phyloP scores from a whole-genome alignment of 2,113 vertebrate genomes.

The Propithecus coquereli region DNA sequence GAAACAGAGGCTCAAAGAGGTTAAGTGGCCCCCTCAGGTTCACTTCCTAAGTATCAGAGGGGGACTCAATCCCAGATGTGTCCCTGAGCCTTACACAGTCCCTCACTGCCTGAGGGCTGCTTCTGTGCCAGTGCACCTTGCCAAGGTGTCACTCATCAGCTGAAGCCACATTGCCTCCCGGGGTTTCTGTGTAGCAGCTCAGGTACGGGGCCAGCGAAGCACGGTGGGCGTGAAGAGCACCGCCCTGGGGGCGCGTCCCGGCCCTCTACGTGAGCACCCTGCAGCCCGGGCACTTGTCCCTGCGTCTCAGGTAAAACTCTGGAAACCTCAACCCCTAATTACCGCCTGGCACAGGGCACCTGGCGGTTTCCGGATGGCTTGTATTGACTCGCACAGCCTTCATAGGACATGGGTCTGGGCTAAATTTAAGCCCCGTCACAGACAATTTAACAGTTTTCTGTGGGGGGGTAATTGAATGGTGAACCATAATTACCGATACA shows the following conservation, averaged over 20 bases:
- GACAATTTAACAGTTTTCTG: conserved; percentile 80
- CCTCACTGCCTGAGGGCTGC: not conserved
- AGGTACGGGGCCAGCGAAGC: not conserved
- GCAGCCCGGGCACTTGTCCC: conserved; percentile 34
- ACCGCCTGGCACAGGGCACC: conserved; percentile 66
- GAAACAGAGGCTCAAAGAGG: not conserved
- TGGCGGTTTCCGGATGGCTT: conserved; percentile 81
- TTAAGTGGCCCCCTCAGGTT: no score
- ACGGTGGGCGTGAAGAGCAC: not conserved
- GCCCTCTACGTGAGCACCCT: not conserved
- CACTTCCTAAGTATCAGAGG: not conserved
- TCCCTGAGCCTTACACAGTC: not conserved
- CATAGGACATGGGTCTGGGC: conserved; percentile 70
- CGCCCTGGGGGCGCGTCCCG: accelerated
- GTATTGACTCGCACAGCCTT: conserved; percentile 77
- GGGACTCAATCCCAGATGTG: not conserved
- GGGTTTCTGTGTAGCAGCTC: not conserved
- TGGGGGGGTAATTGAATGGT: conserved; percentile 81
- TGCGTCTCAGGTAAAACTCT: conserved; percentile 68
- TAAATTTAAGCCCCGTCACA: conserved; percentile 84
- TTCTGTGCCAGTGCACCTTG: not conserved
- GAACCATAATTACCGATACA: conserved; percentile 86
- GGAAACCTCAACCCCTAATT: conserved; percentile 80
- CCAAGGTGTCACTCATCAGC: not conserved
- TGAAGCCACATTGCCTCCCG: not conserved